Conservation (phyloP, 2,888 invertebrate species). For the Synergus gifuensis region DNA sequence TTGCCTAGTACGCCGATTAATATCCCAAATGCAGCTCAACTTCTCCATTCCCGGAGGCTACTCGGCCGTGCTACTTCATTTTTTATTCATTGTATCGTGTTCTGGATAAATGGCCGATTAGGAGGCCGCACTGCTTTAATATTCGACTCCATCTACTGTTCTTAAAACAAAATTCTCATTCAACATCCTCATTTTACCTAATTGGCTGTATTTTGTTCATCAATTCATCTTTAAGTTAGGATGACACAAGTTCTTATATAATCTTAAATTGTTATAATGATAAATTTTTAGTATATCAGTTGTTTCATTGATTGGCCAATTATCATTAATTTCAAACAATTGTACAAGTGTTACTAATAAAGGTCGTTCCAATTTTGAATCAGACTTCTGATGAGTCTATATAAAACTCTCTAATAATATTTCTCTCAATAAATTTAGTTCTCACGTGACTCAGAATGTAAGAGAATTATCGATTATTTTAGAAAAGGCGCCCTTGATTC, state of each 20-base stretch:
- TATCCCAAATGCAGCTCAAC: constrained; percentile 59
- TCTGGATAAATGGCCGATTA: constrained; percentile 58
- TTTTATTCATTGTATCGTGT: constrained; percentile 58
- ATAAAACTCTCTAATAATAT: neutral
- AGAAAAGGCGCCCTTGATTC: neutral
- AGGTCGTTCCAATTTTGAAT: too few species aligned
- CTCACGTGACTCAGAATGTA: neutral
- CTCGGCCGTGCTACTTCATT: constrained; percentile 56
- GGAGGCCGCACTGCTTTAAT: constrained; percentile 46
- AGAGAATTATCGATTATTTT: neutral
- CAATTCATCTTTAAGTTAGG: neutral
- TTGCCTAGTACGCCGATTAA: constrained; percentile 57
- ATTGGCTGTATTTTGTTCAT: neutral
- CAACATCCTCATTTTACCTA: neutral
- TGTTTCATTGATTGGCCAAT: too few species aligned
- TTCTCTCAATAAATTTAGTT: neutral
- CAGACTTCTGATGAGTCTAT: neutral
- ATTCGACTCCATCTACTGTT: neutral
- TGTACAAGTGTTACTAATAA: too few species aligned
- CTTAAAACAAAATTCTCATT: constrained; percentile 13
- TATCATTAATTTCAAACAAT: too few species aligned
- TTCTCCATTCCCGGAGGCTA: constrained; percentile 51
- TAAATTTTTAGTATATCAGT: too few species aligned
- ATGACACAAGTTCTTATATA: too few species aligned
- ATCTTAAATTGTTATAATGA: too few species aligned